Evolutionary conservation across 2,113 vertebrate species (phyloP).

Genomic region (Mormyrus lacerda): DNA sequence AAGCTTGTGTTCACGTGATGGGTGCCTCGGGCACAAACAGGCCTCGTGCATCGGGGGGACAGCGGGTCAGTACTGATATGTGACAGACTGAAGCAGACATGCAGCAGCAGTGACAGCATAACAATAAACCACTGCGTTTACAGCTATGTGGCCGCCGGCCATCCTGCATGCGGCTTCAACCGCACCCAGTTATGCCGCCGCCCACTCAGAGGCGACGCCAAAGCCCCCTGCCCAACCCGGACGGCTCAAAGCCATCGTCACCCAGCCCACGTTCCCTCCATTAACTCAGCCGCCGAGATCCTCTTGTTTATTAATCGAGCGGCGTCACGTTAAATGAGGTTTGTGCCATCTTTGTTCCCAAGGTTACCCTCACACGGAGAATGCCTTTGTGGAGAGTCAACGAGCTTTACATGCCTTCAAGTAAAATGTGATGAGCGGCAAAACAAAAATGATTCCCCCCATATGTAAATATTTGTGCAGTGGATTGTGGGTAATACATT

Average conservation of each 20-base stretch:
- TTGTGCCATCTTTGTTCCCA: conserved; percentile 1
- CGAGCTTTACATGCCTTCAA: neutral
- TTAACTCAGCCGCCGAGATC: neutral
- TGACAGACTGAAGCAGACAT: neutral
- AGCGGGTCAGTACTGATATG: neutral
- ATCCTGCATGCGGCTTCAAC: neutral
- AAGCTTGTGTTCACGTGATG: neutral
- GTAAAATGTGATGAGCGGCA: neutral
- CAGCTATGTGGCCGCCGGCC: neutral
- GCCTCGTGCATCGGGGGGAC: neutral
- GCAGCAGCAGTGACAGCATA: neutral
- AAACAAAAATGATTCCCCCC: neutral
- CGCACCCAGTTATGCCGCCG: too few species aligned
- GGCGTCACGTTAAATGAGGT: neutral
- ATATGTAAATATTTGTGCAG: neutral
- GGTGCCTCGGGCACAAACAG: neutral
- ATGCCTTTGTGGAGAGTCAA: neutral
- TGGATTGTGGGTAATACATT: neutral
- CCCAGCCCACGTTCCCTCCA: neutral
- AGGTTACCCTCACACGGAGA: neutral
- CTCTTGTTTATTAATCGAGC: neutral
- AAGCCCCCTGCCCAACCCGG: neutral
- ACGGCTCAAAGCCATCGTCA: neutral
- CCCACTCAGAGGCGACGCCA: neutral
- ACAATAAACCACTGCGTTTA: neutral